These are phyloP conservation scores for Sminthurinus signatus DNA, from an alignment of 1,140 invertebrate species.

Conservation along the genomic window DNA sequence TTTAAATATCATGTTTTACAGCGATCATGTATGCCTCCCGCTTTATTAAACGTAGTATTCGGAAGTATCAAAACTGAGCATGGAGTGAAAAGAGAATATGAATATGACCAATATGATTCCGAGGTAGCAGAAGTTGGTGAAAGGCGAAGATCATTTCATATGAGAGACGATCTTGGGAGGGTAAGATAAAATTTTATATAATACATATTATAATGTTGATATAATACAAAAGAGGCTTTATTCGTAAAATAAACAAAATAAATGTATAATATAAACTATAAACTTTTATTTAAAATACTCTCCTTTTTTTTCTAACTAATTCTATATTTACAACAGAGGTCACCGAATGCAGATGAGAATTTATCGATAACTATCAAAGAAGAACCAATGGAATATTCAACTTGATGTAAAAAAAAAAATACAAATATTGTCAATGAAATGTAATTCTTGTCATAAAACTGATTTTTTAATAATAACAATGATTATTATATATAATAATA, in stretches of 20 bases:
- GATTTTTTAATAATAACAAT: no score
- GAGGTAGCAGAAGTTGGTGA: conserved; percentile 16
- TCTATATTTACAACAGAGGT: conserved; percentile 24
- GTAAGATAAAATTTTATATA: background rate
- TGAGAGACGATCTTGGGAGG: conserved; percentile 31
- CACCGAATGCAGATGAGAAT: conserved; percentile 18
- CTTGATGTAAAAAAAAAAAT: no score
- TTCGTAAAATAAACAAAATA: no score
- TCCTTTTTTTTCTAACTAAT: background rate
- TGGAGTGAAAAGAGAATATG: conserved; percentile 17
- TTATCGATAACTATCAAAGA: conserved; percentile 25
- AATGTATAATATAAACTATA: background rate
- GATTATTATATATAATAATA: no score
- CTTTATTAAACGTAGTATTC: conserved; percentile 23
- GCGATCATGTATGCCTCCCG: conserved; percentile 31
- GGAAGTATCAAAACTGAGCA: conserved; percentile 16
- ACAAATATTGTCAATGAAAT: no score
- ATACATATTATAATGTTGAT: no score
- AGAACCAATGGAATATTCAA: conserved; percentile 21
- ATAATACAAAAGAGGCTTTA: no score
- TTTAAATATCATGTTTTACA: conserved; percentile 1
- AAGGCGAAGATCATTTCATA: conserved; percentile 6
- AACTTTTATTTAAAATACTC: background rate
- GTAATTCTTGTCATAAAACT: no score
- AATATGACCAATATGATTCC: conserved; percentile 17